Evolutionary conservation across 2,113 vertebrate species (phyloP).

Genomic region (crab-eating macaque (Macaca fascicularis)): T2T-MFA8v1.1 NC_088391.1:18096001-18096500

Average conservation of each 20-base stretch:
- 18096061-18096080: neutral
- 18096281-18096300: neutral
- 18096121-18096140: neutral
- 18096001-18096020: neutral
- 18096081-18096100: neutral
- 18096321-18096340: neutral
- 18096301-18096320: neutral
- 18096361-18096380: neutral
- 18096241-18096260: neutral
- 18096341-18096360: neutral
- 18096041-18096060: neutral
- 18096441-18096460: constrained; percentile 3
- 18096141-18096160: neutral
- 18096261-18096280: neutral
- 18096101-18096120: neutral
- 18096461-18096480: constrained; percentile 46
- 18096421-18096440: neutral
- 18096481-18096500: neutral
- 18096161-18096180: neutral
- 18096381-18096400: neutral
- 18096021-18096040: neutral
- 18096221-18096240: neutral
- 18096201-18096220: neutral
- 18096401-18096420: neutral
- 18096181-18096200: neutral